phyloP scores from a whole-genome alignment of 1,140 invertebrate genomes.

The Zaprionus davidi region DNA sequence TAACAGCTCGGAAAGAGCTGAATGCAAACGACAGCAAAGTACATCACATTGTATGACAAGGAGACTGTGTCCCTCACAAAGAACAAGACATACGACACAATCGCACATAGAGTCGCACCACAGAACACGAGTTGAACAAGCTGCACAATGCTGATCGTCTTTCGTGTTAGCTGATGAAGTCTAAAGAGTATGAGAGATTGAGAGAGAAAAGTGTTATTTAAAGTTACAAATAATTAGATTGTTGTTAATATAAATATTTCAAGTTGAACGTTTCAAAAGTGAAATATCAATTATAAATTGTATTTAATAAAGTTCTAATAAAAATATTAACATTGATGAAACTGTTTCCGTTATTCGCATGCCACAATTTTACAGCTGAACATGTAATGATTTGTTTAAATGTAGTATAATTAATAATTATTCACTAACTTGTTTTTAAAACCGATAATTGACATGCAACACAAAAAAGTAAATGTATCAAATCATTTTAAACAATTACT shows the following conservation, averaged over 20 bases:
- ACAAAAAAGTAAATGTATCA: neutral
- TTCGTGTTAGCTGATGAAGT: constrained; percentile 33
- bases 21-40: constrained; percentile 49
- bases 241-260: too few species aligned
- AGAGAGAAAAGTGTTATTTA: too few species aligned
- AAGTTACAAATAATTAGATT: too few species aligned
- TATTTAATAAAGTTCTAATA: too few species aligned
- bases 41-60: constrained; percentile 52
- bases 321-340: neutral
- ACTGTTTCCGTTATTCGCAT: neutral
- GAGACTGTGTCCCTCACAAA: constrained; percentile 46
- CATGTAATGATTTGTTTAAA: neutral
- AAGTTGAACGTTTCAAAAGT: neutral
- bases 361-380: neutral
- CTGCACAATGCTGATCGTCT: constrained; percentile 50
- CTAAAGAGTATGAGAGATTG: constrained; percentile 11
- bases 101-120: constrained; percentile 63
- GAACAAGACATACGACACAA: constrained; percentile 59
- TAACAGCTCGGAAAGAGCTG: constrained; percentile 74
- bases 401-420: neutral
- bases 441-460: neutral
- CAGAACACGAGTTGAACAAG: constrained; percentile 53
- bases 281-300: neutral
- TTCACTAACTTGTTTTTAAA: neutral
- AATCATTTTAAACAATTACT: neutral